These are phyloP conservation scores for Pyrrhopygopsis socrates DNA, from an alignment of 2,888 invertebrate genomes.

Conservation along the genomic window DNA sequence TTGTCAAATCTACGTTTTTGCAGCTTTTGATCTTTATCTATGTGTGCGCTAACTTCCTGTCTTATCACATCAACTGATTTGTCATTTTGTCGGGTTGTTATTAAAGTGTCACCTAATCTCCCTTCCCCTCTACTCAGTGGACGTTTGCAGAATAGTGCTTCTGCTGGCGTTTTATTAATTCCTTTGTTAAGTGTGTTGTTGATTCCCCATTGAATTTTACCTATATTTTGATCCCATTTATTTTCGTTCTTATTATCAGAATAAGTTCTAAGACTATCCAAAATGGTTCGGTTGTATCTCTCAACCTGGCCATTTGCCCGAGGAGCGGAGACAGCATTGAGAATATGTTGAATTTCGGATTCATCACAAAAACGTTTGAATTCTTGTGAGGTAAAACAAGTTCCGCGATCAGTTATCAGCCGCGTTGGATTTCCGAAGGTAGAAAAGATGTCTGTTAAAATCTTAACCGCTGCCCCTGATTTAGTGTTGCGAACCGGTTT, in stretches of 20 bases:
- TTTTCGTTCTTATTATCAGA: conserved; percentile 5
- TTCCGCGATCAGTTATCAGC: background rate
- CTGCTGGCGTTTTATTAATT: no score
- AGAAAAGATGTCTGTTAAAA: background rate
- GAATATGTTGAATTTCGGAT: background rate
- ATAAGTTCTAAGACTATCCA: background rate
- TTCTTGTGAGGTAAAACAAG: background rate
- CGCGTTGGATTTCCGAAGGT: background rate
- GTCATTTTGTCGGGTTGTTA: conserved; percentile 13
- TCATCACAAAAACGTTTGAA: background rate
- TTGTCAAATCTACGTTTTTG: conserved; percentile 17
- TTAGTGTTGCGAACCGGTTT: background rate
- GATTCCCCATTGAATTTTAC: conserved; percentile 69
- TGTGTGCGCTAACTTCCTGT: conserved; percentile 22
- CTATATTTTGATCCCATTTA: conserved; percentile 46
- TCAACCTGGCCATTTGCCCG: background rate
- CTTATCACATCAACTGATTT: conserved; percentile 1
- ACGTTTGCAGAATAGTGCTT: background rate
- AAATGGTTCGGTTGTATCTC: background rate
- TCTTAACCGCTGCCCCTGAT: background rate
- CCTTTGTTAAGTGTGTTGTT: conserved; percentile 68
- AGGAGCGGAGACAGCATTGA: background rate
- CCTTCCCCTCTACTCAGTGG: conserved; percentile 48
- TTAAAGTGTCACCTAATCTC: conserved; percentile 31
- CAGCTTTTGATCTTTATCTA: conserved; percentile 20